Evolutionary conservation across 2,888 invertebrate genomes (phyloP).

Genomic region (Entomobrya multifasciata): DNA sequence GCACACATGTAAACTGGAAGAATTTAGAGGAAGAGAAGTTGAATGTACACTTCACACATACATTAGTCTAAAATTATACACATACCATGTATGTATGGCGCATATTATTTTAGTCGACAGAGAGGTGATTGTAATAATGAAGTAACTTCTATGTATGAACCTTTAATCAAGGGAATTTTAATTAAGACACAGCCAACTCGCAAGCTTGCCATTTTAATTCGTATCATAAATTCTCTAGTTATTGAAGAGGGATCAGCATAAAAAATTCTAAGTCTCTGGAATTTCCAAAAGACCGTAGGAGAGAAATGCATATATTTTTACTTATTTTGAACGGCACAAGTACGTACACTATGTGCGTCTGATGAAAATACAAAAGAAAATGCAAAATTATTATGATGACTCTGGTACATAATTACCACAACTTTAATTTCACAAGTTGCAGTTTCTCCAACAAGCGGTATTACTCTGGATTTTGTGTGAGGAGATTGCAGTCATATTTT

Average conservation of each 20-base stretch:
- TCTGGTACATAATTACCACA: constrained; percentile 12
- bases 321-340: background rate
- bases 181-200: constrained; percentile 54
- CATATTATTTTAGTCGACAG: background rate
- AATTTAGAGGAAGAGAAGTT: no score
- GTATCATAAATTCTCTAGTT: constrained; percentile 52
- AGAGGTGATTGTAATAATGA: background rate
- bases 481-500: background rate
- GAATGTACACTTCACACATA: background rate
- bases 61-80: no score
- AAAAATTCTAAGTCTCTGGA: constrained; percentile 21
- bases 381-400: constrained; percentile 48
- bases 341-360: constrained; percentile 5
- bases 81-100: background rate
- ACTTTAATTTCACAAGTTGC: background rate
- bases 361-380: constrained; percentile 41
- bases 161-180: constrained; percentile 62
- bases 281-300: background rate
- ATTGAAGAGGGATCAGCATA: constrained; percentile 53
- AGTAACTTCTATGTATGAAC: constrained; percentile 10
- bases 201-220: constrained; percentile 48
- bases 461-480: background rate
- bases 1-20: no score
- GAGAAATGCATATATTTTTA: background rate
- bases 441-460: background rate